These are phyloP conservation scores for Bradysia coprophila DNA, from an alignment of 1,140 invertebrate species.

Conservation along the genomic window DNA sequence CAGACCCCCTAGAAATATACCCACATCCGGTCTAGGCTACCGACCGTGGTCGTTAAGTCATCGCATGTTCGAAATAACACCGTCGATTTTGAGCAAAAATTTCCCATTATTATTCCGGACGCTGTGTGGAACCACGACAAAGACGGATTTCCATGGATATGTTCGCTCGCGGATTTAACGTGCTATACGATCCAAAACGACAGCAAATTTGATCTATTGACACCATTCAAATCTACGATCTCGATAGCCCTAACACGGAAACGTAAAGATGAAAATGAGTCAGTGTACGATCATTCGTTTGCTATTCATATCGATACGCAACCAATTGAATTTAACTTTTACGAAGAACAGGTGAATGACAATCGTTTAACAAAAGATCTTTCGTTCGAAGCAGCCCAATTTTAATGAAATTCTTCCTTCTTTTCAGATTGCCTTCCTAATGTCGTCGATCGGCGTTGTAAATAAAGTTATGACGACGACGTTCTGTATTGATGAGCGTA, in stretches of 20 bases:
- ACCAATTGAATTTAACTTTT: slow-evolving; percentile 30
- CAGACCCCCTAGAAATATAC: too few species aligned
- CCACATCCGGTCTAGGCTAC: neutral
- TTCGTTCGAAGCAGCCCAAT: too few species aligned
- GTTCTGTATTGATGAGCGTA: neutral
- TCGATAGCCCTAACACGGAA: slow-evolving; percentile 34
- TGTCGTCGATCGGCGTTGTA: too few species aligned
- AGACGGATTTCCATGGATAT: slow-evolving; percentile 35
- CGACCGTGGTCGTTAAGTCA: neutral
- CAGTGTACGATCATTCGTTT: slow-evolving; percentile 9
- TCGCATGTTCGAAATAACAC: neutral
- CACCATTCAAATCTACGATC: slow-evolving; percentile 33
- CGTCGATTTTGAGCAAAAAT: neutral
- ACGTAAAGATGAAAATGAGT: neutral
- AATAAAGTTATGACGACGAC: too few species aligned
- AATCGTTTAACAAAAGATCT: too few species aligned
- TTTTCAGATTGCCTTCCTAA: too few species aligned
- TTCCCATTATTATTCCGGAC: neutral
- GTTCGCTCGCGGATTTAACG: slow-evolving; percentile 29
- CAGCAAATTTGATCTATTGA: slow-evolving; percentile 26
- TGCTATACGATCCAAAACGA: slow-evolving; percentile 29
- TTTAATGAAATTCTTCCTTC: too few species aligned
- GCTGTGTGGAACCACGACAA: slow-evolving; percentile 9
- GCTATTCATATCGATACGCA: slow-evolving; percentile 36
- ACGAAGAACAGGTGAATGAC: slow-evolving; percentile 29